Conservation (phyloP, 2,113 vertebrate genomes). For the Hassar affinis region DNA sequence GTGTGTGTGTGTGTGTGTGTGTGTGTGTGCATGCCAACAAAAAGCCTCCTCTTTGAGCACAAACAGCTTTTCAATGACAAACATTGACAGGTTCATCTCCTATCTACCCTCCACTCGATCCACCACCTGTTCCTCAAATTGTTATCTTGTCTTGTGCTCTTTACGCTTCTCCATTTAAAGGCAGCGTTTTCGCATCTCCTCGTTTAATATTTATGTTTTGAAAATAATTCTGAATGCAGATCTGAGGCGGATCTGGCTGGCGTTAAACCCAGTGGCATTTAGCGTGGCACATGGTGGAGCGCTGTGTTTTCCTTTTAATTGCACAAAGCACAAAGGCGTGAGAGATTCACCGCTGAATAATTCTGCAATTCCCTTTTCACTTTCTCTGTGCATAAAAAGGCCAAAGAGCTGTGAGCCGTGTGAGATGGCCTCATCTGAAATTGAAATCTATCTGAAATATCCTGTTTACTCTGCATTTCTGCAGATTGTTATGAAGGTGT, state of each 20-base stretch:
- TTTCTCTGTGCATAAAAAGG: constrained; percentile 8
- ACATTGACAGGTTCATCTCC: constrained; percentile 33
- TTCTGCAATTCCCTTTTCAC: constrained; percentile 22
- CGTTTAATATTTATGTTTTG: background rate
- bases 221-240: constrained; percentile 25
- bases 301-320: constrained; percentile 43
- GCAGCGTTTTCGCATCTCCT: background rate
- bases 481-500: background rate
- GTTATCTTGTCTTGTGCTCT: constrained; percentile 17
- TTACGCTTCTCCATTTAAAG: background rate
- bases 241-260: constrained; percentile 14
- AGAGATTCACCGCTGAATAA: constrained; percentile 26
- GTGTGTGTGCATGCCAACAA: constrained; percentile 10
- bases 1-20: background rate
- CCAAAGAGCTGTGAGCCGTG: background rate
- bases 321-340: constrained; percentile 19
- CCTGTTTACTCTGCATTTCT: constrained; percentile 6
- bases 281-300: constrained; percentile 20
- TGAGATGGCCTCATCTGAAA: constrained; percentile 1
- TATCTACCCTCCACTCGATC: constrained; percentile 23
- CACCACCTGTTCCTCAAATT: constrained; percentile 28
- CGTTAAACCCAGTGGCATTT: constrained; percentile 32
- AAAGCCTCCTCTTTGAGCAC: constrained; percentile 21
- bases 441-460: background rate
- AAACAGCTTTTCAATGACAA: constrained; percentile 18